Evolutionary conservation across 2,113 vertebrate genomes (phyloP).

Genomic region (Phodopus roborovskii): DNA sequence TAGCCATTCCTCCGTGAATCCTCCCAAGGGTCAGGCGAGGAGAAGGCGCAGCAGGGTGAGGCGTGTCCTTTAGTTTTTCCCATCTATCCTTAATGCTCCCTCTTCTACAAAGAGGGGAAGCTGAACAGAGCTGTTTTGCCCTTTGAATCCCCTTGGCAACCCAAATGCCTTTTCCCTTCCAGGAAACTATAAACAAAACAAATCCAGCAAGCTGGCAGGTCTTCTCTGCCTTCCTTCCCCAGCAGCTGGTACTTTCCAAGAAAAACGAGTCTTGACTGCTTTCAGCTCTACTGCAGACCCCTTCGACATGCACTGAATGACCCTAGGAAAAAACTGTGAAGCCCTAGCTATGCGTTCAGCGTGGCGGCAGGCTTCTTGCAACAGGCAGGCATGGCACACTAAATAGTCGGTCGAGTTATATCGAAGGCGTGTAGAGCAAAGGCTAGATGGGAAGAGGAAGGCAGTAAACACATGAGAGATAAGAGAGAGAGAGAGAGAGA

Average conservation of each 20-base stretch:
- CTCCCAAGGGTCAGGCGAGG: neutral
- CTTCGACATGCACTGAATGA: neutral
- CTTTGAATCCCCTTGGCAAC: slow-evolving; percentile 46
- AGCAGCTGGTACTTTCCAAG: neutral
- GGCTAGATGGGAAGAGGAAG: neutral
- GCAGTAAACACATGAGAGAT: neutral
- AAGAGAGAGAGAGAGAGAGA: too few relatives aligned
- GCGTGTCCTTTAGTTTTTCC: neutral
- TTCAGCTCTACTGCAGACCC: neutral
- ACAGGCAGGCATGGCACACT: neutral
- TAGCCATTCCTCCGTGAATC: neutral
- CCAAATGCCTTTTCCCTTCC: slow-evolving; percentile 38
- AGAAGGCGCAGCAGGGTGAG: neutral
- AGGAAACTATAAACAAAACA: slow-evolving; percentile 55
- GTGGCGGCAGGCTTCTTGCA: neutral
- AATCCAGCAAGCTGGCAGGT: neutral
- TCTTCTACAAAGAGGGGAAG: slow-evolving; percentile 3
- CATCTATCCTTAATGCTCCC: neutral
- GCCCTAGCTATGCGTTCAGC: too few relatives aligned
- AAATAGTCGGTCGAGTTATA: neutral
- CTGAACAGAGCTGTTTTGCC: neutral
- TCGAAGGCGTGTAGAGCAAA: neutral
- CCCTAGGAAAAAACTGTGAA: neutral
- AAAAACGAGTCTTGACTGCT: neutral
- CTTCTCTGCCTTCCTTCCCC: slow-evolving; percentile 13